Percentiles rank a stretch among this genome's conserved stretches.
phyloP scores from a whole-genome alignment of 1,140 invertebrate species.

The Odontomachus brunneus region DNA sequence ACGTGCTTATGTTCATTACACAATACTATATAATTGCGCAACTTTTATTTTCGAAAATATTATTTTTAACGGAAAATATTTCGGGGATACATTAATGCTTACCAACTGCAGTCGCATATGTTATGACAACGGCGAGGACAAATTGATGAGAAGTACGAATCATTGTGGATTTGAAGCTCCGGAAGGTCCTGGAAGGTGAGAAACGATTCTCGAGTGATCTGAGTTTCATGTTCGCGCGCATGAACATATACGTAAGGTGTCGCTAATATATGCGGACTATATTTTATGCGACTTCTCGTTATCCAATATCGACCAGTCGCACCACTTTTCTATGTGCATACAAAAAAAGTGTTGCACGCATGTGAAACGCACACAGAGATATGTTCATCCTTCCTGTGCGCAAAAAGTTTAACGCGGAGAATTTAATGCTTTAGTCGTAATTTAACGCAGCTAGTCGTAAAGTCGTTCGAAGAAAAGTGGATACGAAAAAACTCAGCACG shows the following conservation, averaged over 20 bases:
- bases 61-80: too few relatives aligned
- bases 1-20: too few relatives aligned
- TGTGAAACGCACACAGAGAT: not conserved
- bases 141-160: not conserved
- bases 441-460: too few relatives aligned
- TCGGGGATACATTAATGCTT: not conserved
- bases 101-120: not conserved
- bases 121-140: not conserved
- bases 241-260: not conserved
- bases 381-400: not conserved
- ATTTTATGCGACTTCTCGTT: slow-evolving; percentile 34
- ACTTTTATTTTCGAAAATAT: too few relatives aligned
- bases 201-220: not conserved
- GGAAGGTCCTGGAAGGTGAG: too few relatives aligned
- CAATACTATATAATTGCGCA: too few relatives aligned
- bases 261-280: slow-evolving; percentile 27
- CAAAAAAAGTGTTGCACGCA: not conserved
- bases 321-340: not conserved
- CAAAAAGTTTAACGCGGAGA: too few relatives aligned
- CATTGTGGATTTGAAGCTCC: not conserved
- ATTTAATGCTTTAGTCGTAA: not conserved
- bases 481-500: too few relatives aligned
- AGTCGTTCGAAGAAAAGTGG: too few relatives aligned
- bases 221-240: not conserved
- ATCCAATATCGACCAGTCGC: slow-evolving; percentile 8